Percentiles rank a stretch among this genome's conserved stretches.
These are phyloP conservation scores for Trilocha varians DNA, from an alignment of 2,888 invertebrate genomes.

Conservation along the genomic window DNA sequence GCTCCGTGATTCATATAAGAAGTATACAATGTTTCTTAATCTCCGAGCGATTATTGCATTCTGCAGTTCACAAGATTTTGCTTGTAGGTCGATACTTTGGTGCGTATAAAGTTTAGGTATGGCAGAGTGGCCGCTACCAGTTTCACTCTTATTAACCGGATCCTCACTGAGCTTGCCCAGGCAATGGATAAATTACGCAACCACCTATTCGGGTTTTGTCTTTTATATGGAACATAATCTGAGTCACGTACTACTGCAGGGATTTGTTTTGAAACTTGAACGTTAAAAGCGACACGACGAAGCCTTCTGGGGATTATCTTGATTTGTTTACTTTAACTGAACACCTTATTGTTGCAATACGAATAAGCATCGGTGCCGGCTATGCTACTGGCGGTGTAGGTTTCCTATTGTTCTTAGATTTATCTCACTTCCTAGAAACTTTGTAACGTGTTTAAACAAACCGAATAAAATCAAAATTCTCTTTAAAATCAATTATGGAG, in stretches of 20 bases:
- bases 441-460: too few species aligned
- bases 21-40: too few species aligned
- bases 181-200: constrained; percentile 34
- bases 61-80: background rate
- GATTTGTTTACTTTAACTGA: constrained; percentile 56
- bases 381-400: too few species aligned
- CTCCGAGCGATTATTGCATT: too few species aligned
- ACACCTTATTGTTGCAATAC: constrained; percentile 11
- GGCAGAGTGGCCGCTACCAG: constrained; percentile 25
- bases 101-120: background rate
- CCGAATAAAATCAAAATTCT: too few species aligned
- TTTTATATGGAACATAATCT: constrained; percentile 58
- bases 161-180: constrained; percentile 27
- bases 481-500: too few species aligned
- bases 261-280: constrained; percentile 72
- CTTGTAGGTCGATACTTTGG: background rate
- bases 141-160: constrained; percentile 55
- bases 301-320: constrained; percentile 62
- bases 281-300: constrained; percentile 54
- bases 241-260: constrained; percentile 63
- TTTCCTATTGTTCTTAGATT: background rate
- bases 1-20: too few species aligned
- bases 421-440: too few species aligned
- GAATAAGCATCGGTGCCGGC: background rate
- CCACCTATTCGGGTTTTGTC: constrained; percentile 45